phyloP scores from a whole-genome alignment of 1,140 invertebrate species.

The Paraescarpia echinospica region DNA sequence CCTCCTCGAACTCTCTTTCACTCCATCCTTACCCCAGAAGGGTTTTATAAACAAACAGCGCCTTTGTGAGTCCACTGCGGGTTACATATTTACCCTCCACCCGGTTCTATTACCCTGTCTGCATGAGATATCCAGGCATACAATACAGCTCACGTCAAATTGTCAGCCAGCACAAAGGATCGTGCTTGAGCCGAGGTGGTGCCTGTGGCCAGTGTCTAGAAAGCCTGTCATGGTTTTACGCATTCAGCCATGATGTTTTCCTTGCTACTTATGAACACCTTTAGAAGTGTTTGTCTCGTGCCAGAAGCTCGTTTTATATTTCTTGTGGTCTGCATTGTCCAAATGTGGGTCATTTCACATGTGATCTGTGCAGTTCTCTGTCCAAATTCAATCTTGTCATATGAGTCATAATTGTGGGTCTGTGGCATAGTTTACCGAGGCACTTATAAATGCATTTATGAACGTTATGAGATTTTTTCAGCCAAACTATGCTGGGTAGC shows the following conservation, averaged over 20 bases:
- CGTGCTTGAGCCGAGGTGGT: background rate
- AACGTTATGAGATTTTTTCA: too few relatives aligned
- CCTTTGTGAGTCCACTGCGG: background rate
- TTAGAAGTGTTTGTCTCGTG: background rate
- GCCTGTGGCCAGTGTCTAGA: background rate
- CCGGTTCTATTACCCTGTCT: background rate
- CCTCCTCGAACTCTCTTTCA: too few relatives aligned
- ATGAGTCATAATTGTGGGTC: background rate
- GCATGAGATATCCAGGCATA: background rate
- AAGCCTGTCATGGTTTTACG: background rate
- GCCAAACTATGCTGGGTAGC: too few relatives aligned
- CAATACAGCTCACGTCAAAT: background rate
- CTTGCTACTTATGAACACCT: background rate
- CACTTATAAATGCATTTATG: too few relatives aligned
- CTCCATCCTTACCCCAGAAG: too few relatives aligned
- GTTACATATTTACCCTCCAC: background rate
- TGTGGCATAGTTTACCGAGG: too few relatives aligned
- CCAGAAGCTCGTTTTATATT: background rate
- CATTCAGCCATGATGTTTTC: background rate
- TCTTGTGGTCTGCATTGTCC: background rate
- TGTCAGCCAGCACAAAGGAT: background rate
- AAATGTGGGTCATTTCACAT: background rate
- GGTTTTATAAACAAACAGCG: background rate
- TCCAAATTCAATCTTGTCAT: background rate
- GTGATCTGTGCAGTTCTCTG: background rate